Evolutionary conservation across 2,797 vertebrate genomes (phyloP), one percentile per base, ranked within the genome.

Genomic region (Spinus pinus): DNA sequence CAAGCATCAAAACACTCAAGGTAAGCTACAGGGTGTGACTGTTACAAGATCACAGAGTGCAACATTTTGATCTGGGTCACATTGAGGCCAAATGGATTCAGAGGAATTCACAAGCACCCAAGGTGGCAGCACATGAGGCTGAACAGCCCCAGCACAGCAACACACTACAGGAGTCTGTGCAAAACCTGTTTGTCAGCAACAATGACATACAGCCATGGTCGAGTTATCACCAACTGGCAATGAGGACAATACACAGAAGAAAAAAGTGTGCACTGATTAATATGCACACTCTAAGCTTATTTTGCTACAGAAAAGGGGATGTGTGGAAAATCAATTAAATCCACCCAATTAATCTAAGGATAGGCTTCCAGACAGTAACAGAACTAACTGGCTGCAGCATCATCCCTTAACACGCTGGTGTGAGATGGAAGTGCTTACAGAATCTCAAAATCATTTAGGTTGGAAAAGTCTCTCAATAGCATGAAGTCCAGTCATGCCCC

Each of bases 1-100:
- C 53, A 58, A 22, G 54, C 73, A 91, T 72, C 92, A 93, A 94
- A 97, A 94, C 56, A 87, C 66, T 56, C 23, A 42, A 70, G 15
- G 23, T 21, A 81, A 88, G 37, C 64, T 49, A 84, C 94, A 95
- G 95, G 86, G 93, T 91, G 79, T 27, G 7, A 86, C n/a, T 0
- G 54, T 88, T 96, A 97, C 16, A 60, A 61, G 79, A 97, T 90
- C 93, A 9, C 18, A 1, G 10, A 53, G n/a, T 11, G 37, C 28
- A 81, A 90, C 71, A 96, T 46, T 58, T 58, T 87, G 89, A 97
- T 90, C 93, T 84, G 86, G 67, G 65, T 62, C 4, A 0, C 53
- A 49, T 17, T 4, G 3, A 86, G 69, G 67, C 71, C 6, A 8
- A 70, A 93, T 79, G 30, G 23, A 95, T 91, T n/a, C 71, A 49